phyloP scores from a whole-genome alignment of 2,888 invertebrate species.

The Thysanoteuthis rhombus region DNA sequence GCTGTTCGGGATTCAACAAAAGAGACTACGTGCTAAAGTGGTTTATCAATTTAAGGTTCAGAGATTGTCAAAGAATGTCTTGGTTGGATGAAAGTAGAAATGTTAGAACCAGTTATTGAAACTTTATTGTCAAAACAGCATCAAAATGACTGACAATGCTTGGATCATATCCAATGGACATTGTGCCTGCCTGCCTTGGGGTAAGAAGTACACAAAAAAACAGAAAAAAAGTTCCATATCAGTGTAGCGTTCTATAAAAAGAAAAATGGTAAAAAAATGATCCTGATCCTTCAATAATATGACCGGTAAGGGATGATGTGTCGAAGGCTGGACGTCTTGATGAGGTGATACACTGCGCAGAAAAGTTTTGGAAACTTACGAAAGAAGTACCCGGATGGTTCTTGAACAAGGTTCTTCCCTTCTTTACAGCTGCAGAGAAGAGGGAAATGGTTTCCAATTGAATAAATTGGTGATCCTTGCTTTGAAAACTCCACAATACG shows the following conservation, averaged over 20 bases:
- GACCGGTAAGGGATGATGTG: not conserved
- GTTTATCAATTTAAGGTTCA: too few species aligned
- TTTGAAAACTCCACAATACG: too few species aligned
- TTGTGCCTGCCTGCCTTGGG: not conserved
- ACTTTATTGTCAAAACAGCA: not conserved
- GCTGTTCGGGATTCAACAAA: too few species aligned
- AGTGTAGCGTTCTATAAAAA: not conserved
- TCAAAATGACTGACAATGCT: not conserved
- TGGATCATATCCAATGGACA: not conserved
- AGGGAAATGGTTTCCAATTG: not conserved
- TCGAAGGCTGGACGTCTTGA: not conserved
- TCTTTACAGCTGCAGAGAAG: not conserved
- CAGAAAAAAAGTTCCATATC: not conserved
- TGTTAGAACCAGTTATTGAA: not conserved
- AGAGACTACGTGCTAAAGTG: too few species aligned
- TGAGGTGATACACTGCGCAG: not conserved
- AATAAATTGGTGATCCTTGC: too few species aligned
- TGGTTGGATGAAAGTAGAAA: not conserved
- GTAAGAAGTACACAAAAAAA: not conserved
- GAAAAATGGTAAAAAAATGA: not conserved
- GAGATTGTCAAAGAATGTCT: too few species aligned
- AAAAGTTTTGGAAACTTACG: constrained; percentile 13
- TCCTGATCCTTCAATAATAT: not conserved
- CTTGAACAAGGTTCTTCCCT: not conserved
- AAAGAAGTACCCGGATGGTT: constrained; percentile 1